Conservation (phyloP, 2,888 invertebrate genomes). For the Dioctria linearis region DNA sequence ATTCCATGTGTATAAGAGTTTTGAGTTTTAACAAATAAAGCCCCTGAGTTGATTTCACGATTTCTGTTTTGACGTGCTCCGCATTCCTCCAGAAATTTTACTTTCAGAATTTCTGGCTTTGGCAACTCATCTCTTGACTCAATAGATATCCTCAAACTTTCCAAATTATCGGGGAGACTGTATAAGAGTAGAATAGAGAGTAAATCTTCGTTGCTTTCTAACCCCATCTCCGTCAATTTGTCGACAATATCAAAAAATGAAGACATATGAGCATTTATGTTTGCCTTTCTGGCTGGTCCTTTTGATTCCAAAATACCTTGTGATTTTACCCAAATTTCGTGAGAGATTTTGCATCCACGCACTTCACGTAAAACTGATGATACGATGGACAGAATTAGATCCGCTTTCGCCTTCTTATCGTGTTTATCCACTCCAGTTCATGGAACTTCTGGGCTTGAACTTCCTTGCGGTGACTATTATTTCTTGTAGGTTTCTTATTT, state of each 20-base stretch:
- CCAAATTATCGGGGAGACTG: background rate
- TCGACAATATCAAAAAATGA: slow-evolving; percentile 16
- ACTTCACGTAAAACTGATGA: background rate
- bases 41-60: no score
- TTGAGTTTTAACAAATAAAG: no score
- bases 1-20: no score
- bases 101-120: background rate
- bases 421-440: no score
- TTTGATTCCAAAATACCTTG: background rate
- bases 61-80: background rate
- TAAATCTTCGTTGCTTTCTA: background rate
- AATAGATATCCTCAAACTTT: slow-evolving; percentile 1
- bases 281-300: slow-evolving; percentile 24
- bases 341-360: background rate
- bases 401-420: no score
- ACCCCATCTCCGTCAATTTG: background rate
- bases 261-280: background rate
- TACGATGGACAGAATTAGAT: background rate
- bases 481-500: no score
- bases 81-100: background rate
- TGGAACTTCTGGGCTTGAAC: no score
- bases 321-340: background rate
- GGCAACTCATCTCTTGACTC: background rate
- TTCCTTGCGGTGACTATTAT: no score
- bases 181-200: background rate